Evolutionary conservation across 2,113 vertebrate species (phyloP).

Genomic region (Melanotaenia duboulayi): DNA sequence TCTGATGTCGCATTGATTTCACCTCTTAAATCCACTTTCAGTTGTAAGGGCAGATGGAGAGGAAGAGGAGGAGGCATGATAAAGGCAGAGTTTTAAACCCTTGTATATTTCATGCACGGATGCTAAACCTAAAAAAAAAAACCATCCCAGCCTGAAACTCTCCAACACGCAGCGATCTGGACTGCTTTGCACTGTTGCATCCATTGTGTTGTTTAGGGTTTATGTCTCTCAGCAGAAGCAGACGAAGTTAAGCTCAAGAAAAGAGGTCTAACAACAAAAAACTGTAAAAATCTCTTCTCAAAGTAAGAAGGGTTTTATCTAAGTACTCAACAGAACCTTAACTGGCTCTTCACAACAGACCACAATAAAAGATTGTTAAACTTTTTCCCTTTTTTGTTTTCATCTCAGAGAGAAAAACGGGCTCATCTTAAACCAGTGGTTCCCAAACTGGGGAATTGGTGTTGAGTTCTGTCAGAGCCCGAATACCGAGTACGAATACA

Average conservation of each 20-base stretch:
- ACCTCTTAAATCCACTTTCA: constrained; percentile 64
- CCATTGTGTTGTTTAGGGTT: constrained; percentile 3
- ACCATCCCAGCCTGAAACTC: constrained; percentile 1
- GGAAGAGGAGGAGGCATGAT: constrained; percentile 36
- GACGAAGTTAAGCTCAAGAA: neutral
- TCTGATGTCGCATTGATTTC: constrained; percentile 61
- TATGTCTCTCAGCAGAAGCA: neutral
- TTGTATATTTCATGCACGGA: constrained; percentile 35
- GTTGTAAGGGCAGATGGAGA: constrained; percentile 9
- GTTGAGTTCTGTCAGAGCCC: no score
- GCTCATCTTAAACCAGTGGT: no score
- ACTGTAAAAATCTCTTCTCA: neutral
- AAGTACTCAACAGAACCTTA: no score
- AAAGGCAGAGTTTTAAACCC: constrained; percentile 39
- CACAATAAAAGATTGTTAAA: no score
- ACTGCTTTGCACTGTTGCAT: constrained; percentile 7
- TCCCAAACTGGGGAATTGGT: no score
- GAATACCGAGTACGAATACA: no score
- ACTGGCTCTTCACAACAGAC: no score
- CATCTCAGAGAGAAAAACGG: no score
- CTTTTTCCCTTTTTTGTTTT: no score
- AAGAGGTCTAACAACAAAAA: neutral
- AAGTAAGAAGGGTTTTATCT: no score
- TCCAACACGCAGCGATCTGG: neutral
- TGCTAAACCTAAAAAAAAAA: constrained; percentile 45